Conservation (phyloP, 1,140 invertebrate species). For the Hypothenemus hampei region DNA sequence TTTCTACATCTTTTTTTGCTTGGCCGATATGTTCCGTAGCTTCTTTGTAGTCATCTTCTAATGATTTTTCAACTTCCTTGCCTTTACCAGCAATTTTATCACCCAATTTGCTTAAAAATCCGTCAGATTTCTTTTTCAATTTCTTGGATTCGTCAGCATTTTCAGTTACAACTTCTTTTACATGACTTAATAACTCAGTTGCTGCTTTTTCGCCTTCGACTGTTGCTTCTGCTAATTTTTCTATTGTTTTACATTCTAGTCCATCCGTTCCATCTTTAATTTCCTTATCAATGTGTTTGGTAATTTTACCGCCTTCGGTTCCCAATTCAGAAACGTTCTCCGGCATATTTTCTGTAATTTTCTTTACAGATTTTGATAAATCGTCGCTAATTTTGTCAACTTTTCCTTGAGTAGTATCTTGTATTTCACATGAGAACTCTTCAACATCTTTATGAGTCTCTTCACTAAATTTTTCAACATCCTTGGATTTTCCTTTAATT, state of each 20-base stretch:
- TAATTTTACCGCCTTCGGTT: no score
- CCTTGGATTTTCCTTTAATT: not conserved
- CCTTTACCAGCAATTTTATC: slow-evolving; percentile 21
- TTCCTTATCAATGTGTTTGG: no score
- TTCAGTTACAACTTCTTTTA: not conserved
- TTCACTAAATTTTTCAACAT: slow-evolving; percentile 3
- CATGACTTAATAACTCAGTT: not conserved
- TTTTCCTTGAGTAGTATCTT: no score
- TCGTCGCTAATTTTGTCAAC: no score
- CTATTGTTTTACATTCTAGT: no score
- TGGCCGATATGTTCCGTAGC: not conserved
- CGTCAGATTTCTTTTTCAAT: slow-evolving; percentile 12
- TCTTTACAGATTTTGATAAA: no score
- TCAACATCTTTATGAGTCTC: not conserved
- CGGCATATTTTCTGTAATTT: no score
- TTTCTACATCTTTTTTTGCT: not conserved
- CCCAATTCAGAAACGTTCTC: no score
- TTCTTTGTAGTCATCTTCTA: not conserved
- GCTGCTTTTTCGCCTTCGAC: no score
- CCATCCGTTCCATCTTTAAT: no score
- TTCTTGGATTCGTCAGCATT: not conserved
- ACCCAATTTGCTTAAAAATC: slow-evolving; percentile 22
- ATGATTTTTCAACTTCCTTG: slow-evolving; percentile 9
- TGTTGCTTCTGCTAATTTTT: no score
- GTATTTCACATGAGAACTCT: not conserved